Evolutionary conservation across 2,113 vertebrate species (phyloP), one percentile per base, ranked within the genome.

Genomic region (Oreochromis spilurus): DNA sequence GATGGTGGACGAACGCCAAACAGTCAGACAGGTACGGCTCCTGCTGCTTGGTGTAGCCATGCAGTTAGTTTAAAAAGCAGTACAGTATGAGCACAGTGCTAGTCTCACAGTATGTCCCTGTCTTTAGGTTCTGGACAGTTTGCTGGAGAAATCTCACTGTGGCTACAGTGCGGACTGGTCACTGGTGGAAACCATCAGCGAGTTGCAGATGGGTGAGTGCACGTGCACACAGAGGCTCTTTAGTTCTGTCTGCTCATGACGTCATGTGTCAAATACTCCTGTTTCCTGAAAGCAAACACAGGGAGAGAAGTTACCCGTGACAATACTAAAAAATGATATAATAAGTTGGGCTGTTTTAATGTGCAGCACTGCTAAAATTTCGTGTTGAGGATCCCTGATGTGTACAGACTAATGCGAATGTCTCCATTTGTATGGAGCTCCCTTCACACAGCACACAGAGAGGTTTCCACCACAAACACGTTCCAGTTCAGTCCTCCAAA

Each of bases 1-100:
- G 98, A 99, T 99, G 99, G 99, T 99, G 93, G 98, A 99, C 40
- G 99, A 99, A 95, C 97, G 99, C 67, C 99, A 99, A 93, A 99
- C 99, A 0, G 99, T 99, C 93, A 97, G 98, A 96, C 98, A 99
- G 96, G 95, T 95, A 83, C 1, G 7, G 5, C 43, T 36, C 34
- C 14, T 6, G 12, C 17, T 34, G 10, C 24, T 16, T 24, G 45
- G 2, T 75, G 14, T 31, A 50, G 24, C 2, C 9, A 0, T 19
- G 24, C 43, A 50, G 24, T 11, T 19, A 19, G 24, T 50, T 50
- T 50, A 29, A 75, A 29, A 29, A 50, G 62, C 36, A 17, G 38
- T 6, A 72, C 24, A 50, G 5, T 19, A 19, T 29, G 70, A 29
- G 70, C 26, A 29, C 43, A 29, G 14, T 4, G 24, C 4, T 50